A percentile compares a stretch with the other conserved stretches of the same genome.
Conservation (phyloP, 2,113 vertebrate species). For the Otis tarda region DNA sequence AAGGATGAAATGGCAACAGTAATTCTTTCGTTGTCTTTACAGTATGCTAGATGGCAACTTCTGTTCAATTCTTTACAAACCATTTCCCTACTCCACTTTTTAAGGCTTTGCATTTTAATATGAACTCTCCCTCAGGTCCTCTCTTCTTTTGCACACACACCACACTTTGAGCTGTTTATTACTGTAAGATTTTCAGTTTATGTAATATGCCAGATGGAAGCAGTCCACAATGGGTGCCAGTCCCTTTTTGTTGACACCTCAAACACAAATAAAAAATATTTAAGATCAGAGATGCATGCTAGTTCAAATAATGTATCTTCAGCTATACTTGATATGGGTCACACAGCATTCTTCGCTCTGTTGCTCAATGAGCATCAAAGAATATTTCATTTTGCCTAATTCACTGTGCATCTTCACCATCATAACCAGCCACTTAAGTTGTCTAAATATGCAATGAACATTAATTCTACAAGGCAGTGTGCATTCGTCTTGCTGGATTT, state of each 20-base stretch:
- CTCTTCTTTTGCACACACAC: background rate
- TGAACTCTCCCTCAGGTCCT: background rate
- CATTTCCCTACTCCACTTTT: slow-evolving; percentile 12
- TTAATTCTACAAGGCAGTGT: slow-evolving; percentile 23
- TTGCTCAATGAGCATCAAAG: slow-evolving; percentile 6
- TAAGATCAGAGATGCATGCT: background rate
- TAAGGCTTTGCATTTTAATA: slow-evolving; percentile 66
- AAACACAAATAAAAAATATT: background rate
- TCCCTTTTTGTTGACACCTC: background rate
- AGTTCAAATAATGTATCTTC: background rate
- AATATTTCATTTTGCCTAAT: slow-evolving; percentile 18
- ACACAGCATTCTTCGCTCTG: background rate
- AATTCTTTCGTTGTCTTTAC: slow-evolving; percentile 33
- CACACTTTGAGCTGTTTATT: background rate
- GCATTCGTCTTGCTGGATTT: background rate
- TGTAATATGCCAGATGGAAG: background rate
- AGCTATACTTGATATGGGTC: slow-evolving; percentile 10
- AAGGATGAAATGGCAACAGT: slow-evolving; percentile 37
- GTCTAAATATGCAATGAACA: background rate
- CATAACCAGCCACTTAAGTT: slow-evolving; percentile 31
- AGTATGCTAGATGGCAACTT: background rate
- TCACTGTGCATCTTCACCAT: background rate
- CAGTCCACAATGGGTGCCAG: background rate
- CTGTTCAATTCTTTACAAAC: slow-evolving; percentile 16
- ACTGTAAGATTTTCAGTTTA: background rate